Evolutionary conservation across 2,888 invertebrate genomes (phyloP).

Genomic region (Malacosoma neustria): DNA sequence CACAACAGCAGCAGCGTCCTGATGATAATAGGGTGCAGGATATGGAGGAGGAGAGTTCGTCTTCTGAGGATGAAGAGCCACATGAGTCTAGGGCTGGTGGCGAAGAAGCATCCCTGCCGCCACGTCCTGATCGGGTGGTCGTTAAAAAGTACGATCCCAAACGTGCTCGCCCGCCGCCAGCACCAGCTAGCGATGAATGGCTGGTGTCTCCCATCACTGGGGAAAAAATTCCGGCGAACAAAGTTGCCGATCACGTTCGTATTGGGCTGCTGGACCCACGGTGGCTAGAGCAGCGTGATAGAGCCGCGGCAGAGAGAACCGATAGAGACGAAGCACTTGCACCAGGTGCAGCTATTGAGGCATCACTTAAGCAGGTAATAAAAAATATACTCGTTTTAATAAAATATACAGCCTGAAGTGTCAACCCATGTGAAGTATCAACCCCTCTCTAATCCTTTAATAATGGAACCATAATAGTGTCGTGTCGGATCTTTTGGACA

Average conservation of each 20-base stretch:
- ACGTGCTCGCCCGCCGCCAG: slow-evolving; percentile 71
- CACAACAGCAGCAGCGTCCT: slow-evolving; percentile 52
- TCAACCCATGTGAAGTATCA: not conserved
- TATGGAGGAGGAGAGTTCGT: slow-evolving; percentile 91
- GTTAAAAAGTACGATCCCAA: slow-evolving; percentile 98
- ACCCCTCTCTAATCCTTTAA: not conserved
- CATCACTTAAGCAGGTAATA: slow-evolving; percentile 88
- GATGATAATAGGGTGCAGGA: slow-evolving; percentile 82
- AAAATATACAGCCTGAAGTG: not conserved
- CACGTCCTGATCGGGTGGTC: slow-evolving; percentile 92
- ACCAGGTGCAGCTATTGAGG: slow-evolving; percentile 92
- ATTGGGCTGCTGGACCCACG: slow-evolving; percentile 96
- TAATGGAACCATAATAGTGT: too few relatives aligned
- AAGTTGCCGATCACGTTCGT: slow-evolving; percentile 97
- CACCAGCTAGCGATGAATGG: slow-evolving; percentile 84
- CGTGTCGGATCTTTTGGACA: too few relatives aligned
- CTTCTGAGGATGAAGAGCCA: slow-evolving; percentile 63
- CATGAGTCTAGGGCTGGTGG: slow-evolving; percentile 38
- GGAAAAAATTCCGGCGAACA: slow-evolving; percentile 96
- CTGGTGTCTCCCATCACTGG: slow-evolving; percentile 99
- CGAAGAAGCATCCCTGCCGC: slow-evolving; percentile 84
- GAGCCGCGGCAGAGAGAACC: slow-evolving; percentile 93
- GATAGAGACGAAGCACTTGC: slow-evolving; percentile 80
- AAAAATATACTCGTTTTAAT: not conserved
- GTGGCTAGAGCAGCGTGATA: slow-evolving; percentile 98